phyloP scores from a whole-genome alignment of 2,113 vertebrate species.

The Spea bombifrons region DNA sequence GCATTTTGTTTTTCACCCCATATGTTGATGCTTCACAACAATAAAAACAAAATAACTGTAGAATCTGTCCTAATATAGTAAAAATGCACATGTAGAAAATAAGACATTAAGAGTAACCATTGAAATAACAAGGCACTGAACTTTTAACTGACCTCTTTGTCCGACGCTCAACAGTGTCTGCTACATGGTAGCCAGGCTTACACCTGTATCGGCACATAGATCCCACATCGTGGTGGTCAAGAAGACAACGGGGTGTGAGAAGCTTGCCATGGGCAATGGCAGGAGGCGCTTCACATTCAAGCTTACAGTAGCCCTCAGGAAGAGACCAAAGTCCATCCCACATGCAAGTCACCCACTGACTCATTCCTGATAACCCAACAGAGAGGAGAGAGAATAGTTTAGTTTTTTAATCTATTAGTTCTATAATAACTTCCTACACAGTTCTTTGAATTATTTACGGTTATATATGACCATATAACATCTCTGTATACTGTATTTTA shows the following conservation, averaged over 20 bases:
- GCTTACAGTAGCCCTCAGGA: constrained; percentile 92
- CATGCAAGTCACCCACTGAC: constrained; percentile 82
- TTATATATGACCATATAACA: too few species aligned
- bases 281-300: constrained; percentile 76
- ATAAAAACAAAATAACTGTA: too few species aligned
- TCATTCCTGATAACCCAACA: constrained; percentile 70
- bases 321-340: constrained; percentile 93
- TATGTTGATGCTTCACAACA: too few species aligned
- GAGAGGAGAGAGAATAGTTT: not conserved
- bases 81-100: too few species aligned
- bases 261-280: constrained; percentile 68
- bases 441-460: too few species aligned
- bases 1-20: too few species aligned
- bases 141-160: constrained; percentile 72
- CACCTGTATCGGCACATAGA: constrained; percentile 84
- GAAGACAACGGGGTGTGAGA: constrained; percentile 72
- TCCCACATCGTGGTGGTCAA: constrained; percentile 80
- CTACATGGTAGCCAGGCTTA: constrained; percentile 80
- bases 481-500: too few species aligned
- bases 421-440: too few species aligned
- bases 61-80: too few species aligned
- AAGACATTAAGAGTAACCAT: not conserved
- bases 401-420: not conserved
- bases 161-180: constrained; percentile 57
- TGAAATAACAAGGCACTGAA: not conserved